Evolutionary conservation across 2,888 invertebrate species (phyloP).

Genomic region (Acronicta aceris): DNA sequence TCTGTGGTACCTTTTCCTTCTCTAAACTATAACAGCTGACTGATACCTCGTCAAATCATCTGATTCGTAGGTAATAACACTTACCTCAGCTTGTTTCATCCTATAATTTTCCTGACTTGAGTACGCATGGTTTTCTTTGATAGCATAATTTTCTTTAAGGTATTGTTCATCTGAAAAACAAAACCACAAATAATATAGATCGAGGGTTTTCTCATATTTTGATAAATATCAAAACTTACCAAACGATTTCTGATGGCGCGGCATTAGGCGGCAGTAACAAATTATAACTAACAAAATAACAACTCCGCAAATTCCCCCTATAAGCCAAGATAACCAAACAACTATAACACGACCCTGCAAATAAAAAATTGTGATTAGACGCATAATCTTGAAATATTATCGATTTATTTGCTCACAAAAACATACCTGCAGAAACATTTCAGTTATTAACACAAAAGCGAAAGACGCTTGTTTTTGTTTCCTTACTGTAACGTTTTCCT

Average conservation of each 20-base stretch:
- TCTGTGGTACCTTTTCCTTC: too few species aligned
- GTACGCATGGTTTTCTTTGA: constrained; percentile 83
- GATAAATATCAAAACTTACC: constrained; percentile 78
- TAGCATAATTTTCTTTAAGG: constrained; percentile 80
- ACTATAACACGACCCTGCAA: constrained; percentile 87
- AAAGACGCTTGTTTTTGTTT: constrained; percentile 77
- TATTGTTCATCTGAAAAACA: constrained; percentile 83
- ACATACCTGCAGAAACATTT: constrained; percentile 86
- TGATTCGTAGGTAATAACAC: neutral
- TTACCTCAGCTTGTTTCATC: constrained; percentile 82
- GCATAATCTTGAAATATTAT: constrained; percentile 56
- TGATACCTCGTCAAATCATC: neutral
- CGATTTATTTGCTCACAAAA: constrained; percentile 59
- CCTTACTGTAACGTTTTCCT: constrained; percentile 66
- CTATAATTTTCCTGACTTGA: constrained; percentile 79
- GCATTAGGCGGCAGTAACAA: constrained; percentile 92
- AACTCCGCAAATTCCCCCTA: constrained; percentile 91
- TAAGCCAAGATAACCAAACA: constrained; percentile 88
- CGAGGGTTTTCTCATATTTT: neutral
- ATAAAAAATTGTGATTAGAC: constrained; percentile 48
- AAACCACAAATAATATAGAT: neutral
- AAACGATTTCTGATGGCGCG: constrained; percentile 91
- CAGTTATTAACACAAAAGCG: constrained; percentile 79
- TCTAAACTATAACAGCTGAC: too few species aligned
- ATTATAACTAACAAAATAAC: constrained; percentile 90